phyloP scores from a whole-genome alignment of 2,888 invertebrate genomes.

The Pammene fasciana region DNA sequence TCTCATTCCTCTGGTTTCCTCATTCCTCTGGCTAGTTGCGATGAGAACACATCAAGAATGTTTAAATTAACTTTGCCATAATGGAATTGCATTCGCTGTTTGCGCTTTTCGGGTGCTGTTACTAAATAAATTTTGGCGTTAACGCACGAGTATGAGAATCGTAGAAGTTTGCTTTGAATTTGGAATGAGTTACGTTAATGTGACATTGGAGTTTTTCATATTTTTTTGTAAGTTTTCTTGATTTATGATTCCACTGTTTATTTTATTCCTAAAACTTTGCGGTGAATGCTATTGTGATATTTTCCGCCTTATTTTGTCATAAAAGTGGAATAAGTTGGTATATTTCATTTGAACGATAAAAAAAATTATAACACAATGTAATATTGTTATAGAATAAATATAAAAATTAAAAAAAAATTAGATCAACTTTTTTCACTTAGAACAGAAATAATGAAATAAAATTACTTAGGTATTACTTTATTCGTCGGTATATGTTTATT shows the following conservation, averaged over 20 bases:
- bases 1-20: not conserved
- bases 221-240: not conserved
- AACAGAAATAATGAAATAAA: no score
- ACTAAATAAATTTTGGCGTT: conserved; percentile 35
- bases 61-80: conserved; percentile 57
- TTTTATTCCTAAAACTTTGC: not conserved
- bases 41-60: conserved; percentile 56
- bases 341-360: no score
- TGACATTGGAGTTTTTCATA: not conserved
- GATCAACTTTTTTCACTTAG: no score
- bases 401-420: no score
- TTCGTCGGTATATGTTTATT: no score
- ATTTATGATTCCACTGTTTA: not conserved
- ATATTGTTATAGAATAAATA: no score
- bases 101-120: conserved; percentile 38
- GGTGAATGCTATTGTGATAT: not conserved
- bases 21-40: not conserved
- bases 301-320: not conserved
- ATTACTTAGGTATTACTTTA: no score
- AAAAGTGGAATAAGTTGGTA: no score
- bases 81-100: conserved; percentile 39
- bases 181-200: conserved; percentile 15
- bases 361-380: no score
- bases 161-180: conserved; percentile 1
- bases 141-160: conserved; percentile 19